Conservation (phyloP, 2,888 invertebrate genomes). For the Agapetus fuscipes region DNA sequence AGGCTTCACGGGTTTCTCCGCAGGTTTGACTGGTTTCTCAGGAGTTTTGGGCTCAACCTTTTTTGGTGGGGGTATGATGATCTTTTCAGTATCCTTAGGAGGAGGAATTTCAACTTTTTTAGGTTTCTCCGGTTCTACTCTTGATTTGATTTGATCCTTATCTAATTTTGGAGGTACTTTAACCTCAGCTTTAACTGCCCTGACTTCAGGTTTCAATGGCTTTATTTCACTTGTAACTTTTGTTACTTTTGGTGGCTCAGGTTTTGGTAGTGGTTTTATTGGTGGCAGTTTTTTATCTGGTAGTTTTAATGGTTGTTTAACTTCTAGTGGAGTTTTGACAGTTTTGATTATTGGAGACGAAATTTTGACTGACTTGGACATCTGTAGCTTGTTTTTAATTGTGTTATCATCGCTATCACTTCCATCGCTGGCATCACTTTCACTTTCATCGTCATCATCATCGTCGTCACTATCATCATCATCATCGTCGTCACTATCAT, state of each 20-base stretch:
- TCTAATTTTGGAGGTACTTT: too few species aligned
- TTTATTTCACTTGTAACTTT: too few species aligned
- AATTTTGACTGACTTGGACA: not conserved
- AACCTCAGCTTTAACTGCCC: too few species aligned
- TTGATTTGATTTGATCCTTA: too few species aligned
- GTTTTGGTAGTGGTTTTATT: not conserved
- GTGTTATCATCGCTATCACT: conserved; percentile 19
- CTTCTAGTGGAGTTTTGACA: not conserved
- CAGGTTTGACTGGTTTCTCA: conserved; percentile 3
- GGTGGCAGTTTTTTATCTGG: not conserved
- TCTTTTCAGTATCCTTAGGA: not conserved
- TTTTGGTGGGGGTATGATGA: not conserved
- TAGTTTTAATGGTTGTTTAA: not conserved
- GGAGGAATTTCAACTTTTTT: too few species aligned
- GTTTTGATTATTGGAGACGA: not conserved
- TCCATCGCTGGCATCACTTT: conserved; percentile 11
- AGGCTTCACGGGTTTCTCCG: conserved; percentile 2
- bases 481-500: conserved; percentile 20
- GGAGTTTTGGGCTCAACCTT: not conserved
- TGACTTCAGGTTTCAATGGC: too few species aligned
- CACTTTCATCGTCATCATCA: conserved; percentile 19
- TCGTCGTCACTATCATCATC: conserved; percentile 22
- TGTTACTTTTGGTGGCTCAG: conserved; percentile 1
- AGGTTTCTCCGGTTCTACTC: too few species aligned
- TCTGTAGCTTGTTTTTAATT: not conserved